phyloP scores from a whole-genome alignment of 2,113 vertebrate species.

The Sinosuthora webbiana region DNA sequence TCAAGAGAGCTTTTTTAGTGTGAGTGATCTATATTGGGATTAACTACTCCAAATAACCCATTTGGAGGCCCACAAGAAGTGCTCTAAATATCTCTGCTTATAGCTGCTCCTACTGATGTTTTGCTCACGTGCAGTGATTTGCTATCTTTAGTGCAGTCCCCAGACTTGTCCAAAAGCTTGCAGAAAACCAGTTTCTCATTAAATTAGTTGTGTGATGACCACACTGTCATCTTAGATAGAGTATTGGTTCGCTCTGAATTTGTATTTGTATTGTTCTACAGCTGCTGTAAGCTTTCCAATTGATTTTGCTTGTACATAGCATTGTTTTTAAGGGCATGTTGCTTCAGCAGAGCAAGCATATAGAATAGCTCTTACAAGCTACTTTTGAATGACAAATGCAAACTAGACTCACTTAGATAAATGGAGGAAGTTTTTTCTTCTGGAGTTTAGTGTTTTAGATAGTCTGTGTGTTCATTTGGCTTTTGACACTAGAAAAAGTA shows the following conservation, averaged over 20 bases:
- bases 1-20: neutral
- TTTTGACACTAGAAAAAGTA: neutral
- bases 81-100: neutral
- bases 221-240: neutral
- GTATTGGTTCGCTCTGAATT: neutral
- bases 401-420: neutral
- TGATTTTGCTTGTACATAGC: neutral
- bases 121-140: neutral
- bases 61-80: neutral
- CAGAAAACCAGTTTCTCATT: neutral
- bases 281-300: neutral
- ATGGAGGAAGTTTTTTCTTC: neutral
- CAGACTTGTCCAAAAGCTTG: neutral
- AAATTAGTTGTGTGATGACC: neutral
- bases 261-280: neutral
- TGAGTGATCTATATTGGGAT: neutral
- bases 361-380: neutral
- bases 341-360: neutral
- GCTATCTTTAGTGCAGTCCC: neutral
- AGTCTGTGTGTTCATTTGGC: neutral
- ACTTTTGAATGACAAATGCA: neutral
- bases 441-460: neutral
- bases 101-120: neutral
- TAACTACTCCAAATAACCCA: neutral
- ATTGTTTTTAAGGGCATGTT: neutral